Base-by-base conservation (phyloP, 1,140 invertebrate species). In the Pseudomyrmex concolor region DNA sequence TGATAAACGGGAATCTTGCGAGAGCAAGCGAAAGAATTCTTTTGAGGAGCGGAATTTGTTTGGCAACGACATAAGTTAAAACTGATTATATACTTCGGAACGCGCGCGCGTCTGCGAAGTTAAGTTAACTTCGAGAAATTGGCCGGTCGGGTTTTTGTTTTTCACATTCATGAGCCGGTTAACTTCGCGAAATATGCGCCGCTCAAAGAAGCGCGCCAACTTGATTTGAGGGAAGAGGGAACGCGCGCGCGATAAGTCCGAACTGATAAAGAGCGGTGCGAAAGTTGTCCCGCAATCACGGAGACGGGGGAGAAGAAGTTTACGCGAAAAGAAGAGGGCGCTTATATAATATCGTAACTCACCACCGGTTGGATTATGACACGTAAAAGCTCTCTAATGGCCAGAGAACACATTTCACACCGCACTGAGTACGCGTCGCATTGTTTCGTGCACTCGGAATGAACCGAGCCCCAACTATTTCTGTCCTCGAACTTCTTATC, bases 131-230 rank as follows among this genome's bases (percentile, higher is more conserved):
- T 19, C 66, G 54, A 43, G n/a, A 48, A 9, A 59, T 50, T 60
- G 66, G 64, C 43, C 8, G 64, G 43, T 43, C 19, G n/a, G 76
- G 5, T 34, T 50, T 48, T 71, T 80, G 66, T 80, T 57, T 57
- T 60, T 80, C 76, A 34, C 34, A 71, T 71, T 80, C 54, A 80
- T 71, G 76, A 70, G n/a, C 54, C 19, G 2, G 50, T 70, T 78
- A 68, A 68, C 51, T 78, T 9, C 7, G n/a, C 17, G n/a, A 80
- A 80, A 50, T 80, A 71, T 45, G n/a, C 74, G 50, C 17, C 66
- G 12, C 19, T 59, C 66, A 80, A 80, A 80, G 66, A 43, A 57
- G 13, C 34, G 34, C 51, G 73, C 59, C 12, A 66, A 45, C 17
- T 15, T 13, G 66, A 13, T 17, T 19, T 8, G 12, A 48, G 15